Conservation (phyloP, 1,140 invertebrate species). For the Oedothorax gibbosus region DNA sequence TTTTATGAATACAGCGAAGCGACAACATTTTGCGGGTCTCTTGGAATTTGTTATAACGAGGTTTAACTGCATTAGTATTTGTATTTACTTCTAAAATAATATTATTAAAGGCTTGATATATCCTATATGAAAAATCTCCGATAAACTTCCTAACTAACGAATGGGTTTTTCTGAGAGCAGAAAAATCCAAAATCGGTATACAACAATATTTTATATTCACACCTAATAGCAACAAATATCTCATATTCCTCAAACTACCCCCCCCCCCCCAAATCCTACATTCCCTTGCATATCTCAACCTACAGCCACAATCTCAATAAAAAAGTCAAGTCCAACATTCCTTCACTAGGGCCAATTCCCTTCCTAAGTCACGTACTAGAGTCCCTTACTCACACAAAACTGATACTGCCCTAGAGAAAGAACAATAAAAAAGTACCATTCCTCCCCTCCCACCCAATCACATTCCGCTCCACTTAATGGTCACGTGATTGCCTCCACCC, state of each 20-base stretch:
- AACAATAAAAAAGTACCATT: slow-evolving; percentile 20
- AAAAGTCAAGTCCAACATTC: slow-evolving; percentile 31
- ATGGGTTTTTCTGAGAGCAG: too few species aligned
- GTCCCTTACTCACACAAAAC: slow-evolving; percentile 7
- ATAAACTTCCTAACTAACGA: too few species aligned
- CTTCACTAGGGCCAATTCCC: slow-evolving; percentile 13
- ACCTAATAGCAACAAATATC: neutral
- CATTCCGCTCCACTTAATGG: slow-evolving; percentile 59
- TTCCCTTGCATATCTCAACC: neutral
- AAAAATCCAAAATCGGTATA: too few species aligned
- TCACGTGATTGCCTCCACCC: slow-evolving; percentile 41
- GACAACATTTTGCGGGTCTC: too few species aligned
- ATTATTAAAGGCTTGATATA: too few species aligned
- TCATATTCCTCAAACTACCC: neutral
- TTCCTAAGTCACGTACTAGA: slow-evolving; percentile 33
- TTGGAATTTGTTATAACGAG: too few species aligned
- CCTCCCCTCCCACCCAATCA: slow-evolving; percentile 45
- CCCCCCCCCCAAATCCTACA: neutral
- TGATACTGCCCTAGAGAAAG: neutral
- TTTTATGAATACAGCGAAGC: too few species aligned
- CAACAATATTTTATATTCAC: too few species aligned
- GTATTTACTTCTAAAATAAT: too few species aligned
- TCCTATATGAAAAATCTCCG: too few species aligned
- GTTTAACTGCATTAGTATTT: too few species aligned
- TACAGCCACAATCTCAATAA: neutral